phyloP scores from a whole-genome alignment of 2,113 vertebrate species.

The Malurus cyaneus region DNA sequence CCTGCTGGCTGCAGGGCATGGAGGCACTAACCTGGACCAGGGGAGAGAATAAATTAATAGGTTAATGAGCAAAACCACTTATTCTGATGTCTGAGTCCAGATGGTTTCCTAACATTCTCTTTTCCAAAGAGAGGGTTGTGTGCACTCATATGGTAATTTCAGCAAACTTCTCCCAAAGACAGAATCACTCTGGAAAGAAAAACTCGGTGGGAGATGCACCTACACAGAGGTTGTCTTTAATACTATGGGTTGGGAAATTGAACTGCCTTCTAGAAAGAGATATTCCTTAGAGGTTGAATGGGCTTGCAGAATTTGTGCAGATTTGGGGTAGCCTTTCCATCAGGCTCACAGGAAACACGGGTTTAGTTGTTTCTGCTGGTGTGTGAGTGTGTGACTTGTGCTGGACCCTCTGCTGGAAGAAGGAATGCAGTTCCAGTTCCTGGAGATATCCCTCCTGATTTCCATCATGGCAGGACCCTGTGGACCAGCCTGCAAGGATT shows the following conservation, averaged over 20 bases:
- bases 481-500: neutral
- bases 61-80: neutral
- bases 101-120: fast-evolving
- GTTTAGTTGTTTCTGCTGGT: neutral
- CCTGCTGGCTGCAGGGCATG: neutral
- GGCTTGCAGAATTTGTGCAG: neutral
- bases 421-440: neutral
- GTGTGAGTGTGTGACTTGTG: neutral
- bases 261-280: neutral
- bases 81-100: neutral
- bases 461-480: neutral
- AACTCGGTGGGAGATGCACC: neutral
- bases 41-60: neutral
- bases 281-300: neutral
- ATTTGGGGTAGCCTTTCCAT: neutral
- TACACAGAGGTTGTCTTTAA: neutral
- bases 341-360: fast-evolving
- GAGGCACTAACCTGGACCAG: neutral
- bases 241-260: neutral
- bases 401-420: neutral
- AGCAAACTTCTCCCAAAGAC: neutral
- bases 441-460: neutral
- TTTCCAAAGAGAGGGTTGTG: neutral
- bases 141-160: neutral
- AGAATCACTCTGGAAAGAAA: neutral